Evolutionary conservation across 2,113 vertebrate species (phyloP).

Genomic region (Leiothrix lutea): DNA sequence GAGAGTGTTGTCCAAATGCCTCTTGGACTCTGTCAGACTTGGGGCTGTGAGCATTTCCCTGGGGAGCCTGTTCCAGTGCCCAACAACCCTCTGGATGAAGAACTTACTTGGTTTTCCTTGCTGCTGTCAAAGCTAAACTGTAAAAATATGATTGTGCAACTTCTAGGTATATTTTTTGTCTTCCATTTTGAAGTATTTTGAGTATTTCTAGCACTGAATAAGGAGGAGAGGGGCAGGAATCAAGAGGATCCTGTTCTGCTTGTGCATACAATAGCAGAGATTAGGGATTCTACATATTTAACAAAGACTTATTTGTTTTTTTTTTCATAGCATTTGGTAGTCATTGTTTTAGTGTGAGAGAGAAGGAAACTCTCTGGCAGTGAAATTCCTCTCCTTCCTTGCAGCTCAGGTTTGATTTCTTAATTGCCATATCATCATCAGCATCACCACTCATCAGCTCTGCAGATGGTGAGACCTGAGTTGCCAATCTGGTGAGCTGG

Average conservation of each 20-base stretch:
- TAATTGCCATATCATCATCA: not conserved
- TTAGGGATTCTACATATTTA: slow-evolving; percentile 1
- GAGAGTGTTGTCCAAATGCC: not conserved
- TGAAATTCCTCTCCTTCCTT: not conserved
- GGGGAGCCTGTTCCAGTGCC: not conserved
- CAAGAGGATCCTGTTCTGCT: slow-evolving; percentile 8
- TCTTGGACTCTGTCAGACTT: not conserved
- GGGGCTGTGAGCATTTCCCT: not conserved
- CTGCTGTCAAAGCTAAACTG: not conserved
- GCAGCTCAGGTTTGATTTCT: slow-evolving; percentile 17
- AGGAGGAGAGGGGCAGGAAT: not conserved
- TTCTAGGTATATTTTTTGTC: not conserved
- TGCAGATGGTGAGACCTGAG: not conserved
- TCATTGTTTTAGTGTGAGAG: not conserved
- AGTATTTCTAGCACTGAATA: not conserved
- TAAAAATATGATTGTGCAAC: not conserved
- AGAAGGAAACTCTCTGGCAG: not conserved
- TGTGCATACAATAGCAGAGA: not conserved
- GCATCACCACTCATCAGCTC: not conserved
- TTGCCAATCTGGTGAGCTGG: not conserved
- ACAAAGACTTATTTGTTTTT: not conserved
- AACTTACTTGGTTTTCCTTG: not conserved
- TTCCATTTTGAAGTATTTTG: not conserved
- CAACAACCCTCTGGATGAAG: accelerated
- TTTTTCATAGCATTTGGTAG: not conserved